Percentiles rank a stretch among this genome's conserved stretches.
phyloP scores from a whole-genome alignment of 2,888 invertebrate species.

The Merodon equestris region DNA sequence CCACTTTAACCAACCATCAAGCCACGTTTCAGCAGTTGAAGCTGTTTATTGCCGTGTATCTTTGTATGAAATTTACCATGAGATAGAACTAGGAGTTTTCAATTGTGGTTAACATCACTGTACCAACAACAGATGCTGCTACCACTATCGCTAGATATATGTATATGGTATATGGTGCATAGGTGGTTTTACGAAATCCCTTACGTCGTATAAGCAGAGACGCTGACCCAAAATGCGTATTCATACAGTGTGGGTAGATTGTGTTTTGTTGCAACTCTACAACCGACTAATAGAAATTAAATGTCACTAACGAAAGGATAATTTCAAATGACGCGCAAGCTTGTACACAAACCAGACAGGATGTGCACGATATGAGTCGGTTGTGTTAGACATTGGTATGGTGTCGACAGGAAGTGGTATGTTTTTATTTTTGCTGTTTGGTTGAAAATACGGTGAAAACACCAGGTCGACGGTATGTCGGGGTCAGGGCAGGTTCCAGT shows the following conservation, averaged over 20 bases:
- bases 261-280: too few relatives aligned
- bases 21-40: not conserved
- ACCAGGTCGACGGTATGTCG: too few relatives aligned
- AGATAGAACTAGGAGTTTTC: conserved; percentile 46
- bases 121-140: conserved; percentile 37
- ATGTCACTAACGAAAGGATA: conserved; percentile 60
- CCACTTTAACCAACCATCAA: not conserved
- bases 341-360: not conserved
- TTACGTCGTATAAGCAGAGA: conserved; percentile 2
- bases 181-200: not conserved
- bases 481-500: too few relatives aligned
- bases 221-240: conserved; percentile 21
- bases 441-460: too few relatives aligned
- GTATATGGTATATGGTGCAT: too few relatives aligned
- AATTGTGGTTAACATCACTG: conserved; percentile 50
- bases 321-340: conserved; percentile 55
- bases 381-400: not conserved
- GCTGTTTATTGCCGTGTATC: conserved; percentile 60
- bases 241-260: not conserved
- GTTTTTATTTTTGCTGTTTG: too few relatives aligned
- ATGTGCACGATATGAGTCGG: not conserved
- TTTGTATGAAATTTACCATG: conserved; percentile 53
- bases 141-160: not conserved
- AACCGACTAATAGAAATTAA: conserved; percentile 61
- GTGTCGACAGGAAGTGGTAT: too few relatives aligned